Base-by-base conservation (phyloP, 2,888 invertebrate species). In the Tenthredo distinguenda region DNA sequence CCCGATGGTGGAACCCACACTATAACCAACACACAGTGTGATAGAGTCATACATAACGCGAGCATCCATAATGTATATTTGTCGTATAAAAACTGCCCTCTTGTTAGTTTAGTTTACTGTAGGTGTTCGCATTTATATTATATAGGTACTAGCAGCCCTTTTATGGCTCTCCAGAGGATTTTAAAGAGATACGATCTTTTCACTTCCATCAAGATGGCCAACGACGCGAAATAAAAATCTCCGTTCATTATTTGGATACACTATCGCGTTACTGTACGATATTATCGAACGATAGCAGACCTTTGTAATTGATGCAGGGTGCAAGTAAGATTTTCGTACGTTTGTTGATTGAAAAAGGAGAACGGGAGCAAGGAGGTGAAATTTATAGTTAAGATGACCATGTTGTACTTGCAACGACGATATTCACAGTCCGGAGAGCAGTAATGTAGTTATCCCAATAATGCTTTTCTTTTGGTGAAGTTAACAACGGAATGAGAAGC, bases 21-120 rank as follows among this genome's bases (percentile, higher is more conserved):
- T 83, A 18, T 34, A 58, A 21, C 62, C 31, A 68, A 62, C 74
- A 55, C 85, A 74, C 89, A 10, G 87, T 89, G 90, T 91, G 91
- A 93, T 93, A 92, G 91, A 92, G 93, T 92, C 92, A 92, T 93
- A 92, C 92, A 91, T 92, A 92, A 92, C 91, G 89, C 89, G 87
- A 88, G 88, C 92, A 92, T 93, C 92, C 91, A 92, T 93, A 93
- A 93, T 93, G 92, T 92, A 92, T 92, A 81, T 81, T 81, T 91
- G 90, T 90, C 34, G 79, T 68, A 86, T 85, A 90, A 92, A 92
- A 92, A 91, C 88, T 87, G 89, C 83, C 83, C 83, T 83, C 83
- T 83, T 83, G 83, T 83, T 83, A 83, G 83, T 71, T 81, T 71
- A 83, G 83, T 71, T 71, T 83, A 71, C 47, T 83, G 15, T 43